A percentile compares a stretch with the other conserved stretches of the same genome.
Evolutionary conservation across 2,888 invertebrate species (phyloP).

Genomic region (Tetheella fluctuosa): DNA sequence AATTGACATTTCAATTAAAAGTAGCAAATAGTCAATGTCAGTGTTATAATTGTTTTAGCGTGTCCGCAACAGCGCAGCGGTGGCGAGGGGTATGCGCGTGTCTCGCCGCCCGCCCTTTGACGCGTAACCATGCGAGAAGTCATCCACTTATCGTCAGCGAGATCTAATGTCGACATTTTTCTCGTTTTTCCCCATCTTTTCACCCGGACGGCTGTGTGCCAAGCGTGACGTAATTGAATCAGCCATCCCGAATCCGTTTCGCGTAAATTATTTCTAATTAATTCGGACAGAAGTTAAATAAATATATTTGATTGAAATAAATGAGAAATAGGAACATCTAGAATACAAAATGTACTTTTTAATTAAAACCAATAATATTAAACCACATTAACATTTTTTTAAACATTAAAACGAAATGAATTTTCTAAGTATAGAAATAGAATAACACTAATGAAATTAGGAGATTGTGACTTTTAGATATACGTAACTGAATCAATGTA

Average conservation of each 20-base stretch:
- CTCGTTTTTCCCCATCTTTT: slow-evolving; percentile 79
- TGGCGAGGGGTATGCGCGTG: slow-evolving; percentile 50
- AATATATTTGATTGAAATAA: slow-evolving; percentile 27
- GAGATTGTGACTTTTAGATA: too few species aligned
- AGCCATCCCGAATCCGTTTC: slow-evolving; percentile 54
- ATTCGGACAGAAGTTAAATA: slow-evolving; percentile 66
- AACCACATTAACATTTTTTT: too few species aligned
- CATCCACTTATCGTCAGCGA: slow-evolving; percentile 80
- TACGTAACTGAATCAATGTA: too few species aligned
- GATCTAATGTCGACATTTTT: slow-evolving; percentile 81
- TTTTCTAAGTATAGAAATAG: too few species aligned
- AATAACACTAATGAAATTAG: too few species aligned
- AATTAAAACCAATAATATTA: too few species aligned
- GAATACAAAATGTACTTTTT: too few species aligned
- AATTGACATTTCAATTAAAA: too few species aligned
- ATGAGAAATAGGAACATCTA: too few species aligned
- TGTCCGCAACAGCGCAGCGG: slow-evolving; percentile 34
- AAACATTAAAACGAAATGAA: too few species aligned
- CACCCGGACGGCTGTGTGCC: slow-evolving; percentile 68
- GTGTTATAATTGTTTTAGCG: slow-evolving; percentile 29
- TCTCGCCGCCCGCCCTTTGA: slow-evolving; percentile 76
- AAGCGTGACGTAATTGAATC: slow-evolving; percentile 80
- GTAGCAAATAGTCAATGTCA: neutral
- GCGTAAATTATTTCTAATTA: slow-evolving; percentile 69
- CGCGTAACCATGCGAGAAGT: slow-evolving; percentile 79